Conservation (phyloP, 2,113 vertebrate species). For the Perognathus longimembris region DNA sequence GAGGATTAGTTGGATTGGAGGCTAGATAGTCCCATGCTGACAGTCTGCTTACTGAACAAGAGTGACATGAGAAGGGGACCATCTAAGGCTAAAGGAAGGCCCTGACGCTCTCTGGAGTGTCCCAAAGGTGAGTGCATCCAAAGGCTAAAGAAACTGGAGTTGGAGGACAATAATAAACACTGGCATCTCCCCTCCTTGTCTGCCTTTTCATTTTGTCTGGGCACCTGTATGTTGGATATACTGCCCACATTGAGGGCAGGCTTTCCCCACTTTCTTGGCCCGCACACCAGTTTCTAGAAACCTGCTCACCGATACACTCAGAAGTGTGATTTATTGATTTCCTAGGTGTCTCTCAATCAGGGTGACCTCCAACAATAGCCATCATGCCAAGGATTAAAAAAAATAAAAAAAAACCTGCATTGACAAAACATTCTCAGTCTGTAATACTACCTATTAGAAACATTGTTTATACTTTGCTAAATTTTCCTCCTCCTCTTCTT, state of each 20-base stretch:
- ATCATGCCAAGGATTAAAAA: not conserved
- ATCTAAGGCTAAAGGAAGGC: not conserved
- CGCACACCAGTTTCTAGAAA: not conserved
- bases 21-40: not conserved
- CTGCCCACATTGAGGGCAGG: too few relatives aligned
- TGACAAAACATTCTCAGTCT: not conserved
- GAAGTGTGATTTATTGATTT: not conserved
- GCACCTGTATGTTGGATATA: too few relatives aligned
- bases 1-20: not conserved
- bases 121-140: not conserved
- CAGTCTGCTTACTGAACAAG: not conserved
- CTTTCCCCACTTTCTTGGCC: not conserved
- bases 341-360: not conserved
- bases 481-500: too few relatives aligned
- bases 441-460: accelerated
- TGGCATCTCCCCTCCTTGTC: not conserved
- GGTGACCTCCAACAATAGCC: not conserved
- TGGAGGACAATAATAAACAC: not conserved
- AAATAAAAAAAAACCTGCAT: too few relatives aligned
- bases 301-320: not conserved
- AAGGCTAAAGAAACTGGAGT: not conserved
- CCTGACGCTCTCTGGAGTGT: not conserved
- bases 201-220: not conserved
- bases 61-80: too few relatives aligned
- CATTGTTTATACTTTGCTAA: not conserved